Evolutionary conservation across 2,888 invertebrate genomes (phyloP), one percentile per base, ranked within the genome.

Genomic region (Rhagophthalmus giganteus): DNA sequence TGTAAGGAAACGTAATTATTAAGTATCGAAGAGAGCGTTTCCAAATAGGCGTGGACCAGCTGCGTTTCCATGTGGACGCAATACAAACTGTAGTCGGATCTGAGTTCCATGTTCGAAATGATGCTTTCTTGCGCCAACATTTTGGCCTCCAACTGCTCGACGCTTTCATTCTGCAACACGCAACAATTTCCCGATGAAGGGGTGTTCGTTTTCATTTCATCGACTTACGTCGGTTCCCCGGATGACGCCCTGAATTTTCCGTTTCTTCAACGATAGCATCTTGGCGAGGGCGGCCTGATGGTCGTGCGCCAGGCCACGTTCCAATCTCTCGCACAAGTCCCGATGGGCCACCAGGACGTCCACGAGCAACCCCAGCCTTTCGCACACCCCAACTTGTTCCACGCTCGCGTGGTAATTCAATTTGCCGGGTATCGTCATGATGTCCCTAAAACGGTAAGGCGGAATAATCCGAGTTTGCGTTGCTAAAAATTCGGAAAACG

Each of bases 61-160:
- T 82, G 81, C 0, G 83, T 83, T 64, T 84, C 83, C 76, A 82
- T 78, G 59, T 82, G 78, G 10, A 83, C 76, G 67, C 84, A 83
- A 62, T 81, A 80, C 31, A 83, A 72, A 47, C 82, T 83, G 64
- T 81, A 83, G 31, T 81, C 80, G 50, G 81, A 81, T 56, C 83
- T 75, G 31, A 81, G 66, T 61, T 82, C 82, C 57, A 83, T 79
- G 46, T 81, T 82, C 0, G 81, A 79, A 47, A 83, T 82, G 7
- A 83, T 79, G 32, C 78, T 81, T 59, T 83, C 83, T 69, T 83
- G 83, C 1, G 81, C 79, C 41, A 83, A 74, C 81, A 83, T 82
- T 64, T 79, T 79, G 46, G 80, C 78, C 62, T 83, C 83, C 33
- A 83, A 66, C 50, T 79, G 77, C 48, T 81, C 82, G 0, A 83